phyloP scores from a whole-genome alignment of 2,888 invertebrate species.

The Drosophila pegasa region DNA sequence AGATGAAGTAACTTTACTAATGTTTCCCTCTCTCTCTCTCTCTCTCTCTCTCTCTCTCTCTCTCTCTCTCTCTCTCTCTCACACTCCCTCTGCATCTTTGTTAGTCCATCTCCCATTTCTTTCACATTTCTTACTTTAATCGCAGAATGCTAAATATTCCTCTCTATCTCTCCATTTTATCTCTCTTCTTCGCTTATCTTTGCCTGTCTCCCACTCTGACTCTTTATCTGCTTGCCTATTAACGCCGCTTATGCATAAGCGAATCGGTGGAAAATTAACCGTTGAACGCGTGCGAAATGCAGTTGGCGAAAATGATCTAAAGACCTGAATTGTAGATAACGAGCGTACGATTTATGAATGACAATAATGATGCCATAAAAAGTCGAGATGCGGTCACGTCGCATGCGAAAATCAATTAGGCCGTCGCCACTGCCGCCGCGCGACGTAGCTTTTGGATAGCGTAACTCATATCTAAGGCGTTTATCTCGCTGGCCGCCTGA shows the following conservation, averaged over 20 bases:
- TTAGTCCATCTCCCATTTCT: no score
- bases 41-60: neutral
- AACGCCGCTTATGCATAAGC: conserved; percentile 1
- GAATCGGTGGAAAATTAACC: conserved; percentile 21
- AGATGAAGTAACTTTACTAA: no score
- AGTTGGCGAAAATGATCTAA: conserved; percentile 42
- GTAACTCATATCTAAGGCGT: conserved; percentile 53
- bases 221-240: conserved; percentile 2
- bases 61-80: neutral
- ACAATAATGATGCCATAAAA: conserved; percentile 72
- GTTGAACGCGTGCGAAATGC: conserved; percentile 31
- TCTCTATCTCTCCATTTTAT: neutral
- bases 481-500: conserved; percentile 53
- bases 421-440: conserved; percentile 26
- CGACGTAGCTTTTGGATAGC: conserved; percentile 65
- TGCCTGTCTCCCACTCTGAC: neutral
- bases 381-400: conserved; percentile 60
- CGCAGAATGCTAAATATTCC: neutral
- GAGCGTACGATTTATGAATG: conserved; percentile 69
- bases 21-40: neutral
- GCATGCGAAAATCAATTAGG: conserved; percentile 71
- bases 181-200: neutral
- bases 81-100: no score
- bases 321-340: conserved; percentile 55
- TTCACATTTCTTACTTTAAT: neutral